These are phyloP conservation scores for Strix uralensis DNA, from an alignment of 2,113 vertebrate genomes.

Conservation along the genomic window DNA sequence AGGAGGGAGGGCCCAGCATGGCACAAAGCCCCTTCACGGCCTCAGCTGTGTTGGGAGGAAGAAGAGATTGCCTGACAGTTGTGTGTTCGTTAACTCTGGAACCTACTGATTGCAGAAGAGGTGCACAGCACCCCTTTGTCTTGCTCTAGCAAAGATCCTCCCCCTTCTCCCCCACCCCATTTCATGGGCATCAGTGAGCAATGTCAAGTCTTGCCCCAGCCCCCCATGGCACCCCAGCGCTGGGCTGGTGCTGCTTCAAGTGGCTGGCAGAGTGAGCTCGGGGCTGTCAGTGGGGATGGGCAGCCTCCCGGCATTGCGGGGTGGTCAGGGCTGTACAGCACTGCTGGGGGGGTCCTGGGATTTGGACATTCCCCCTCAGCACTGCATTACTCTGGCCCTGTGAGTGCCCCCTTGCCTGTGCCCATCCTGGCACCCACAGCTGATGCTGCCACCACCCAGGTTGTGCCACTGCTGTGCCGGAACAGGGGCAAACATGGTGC, in stretches of 20 bases:
- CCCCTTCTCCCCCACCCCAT: neutral
- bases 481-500: neutral
- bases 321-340: neutral
- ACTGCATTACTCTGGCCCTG: neutral
- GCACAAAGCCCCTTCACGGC: neutral
- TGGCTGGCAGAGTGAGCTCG: neutral
- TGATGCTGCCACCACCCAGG: neutral
- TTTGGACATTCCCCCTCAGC: neutral
- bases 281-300: neutral
- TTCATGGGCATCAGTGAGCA: neutral
- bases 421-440: neutral
- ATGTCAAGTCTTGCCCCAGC: neutral
- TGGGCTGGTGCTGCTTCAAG: neutral
- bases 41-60: neutral
- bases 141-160: neutral
- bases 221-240: neutral
- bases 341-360: neutral
- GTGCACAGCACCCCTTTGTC: neutral
- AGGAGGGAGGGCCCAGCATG: neutral
- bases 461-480: rapidly evolving
- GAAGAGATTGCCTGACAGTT: neutral
- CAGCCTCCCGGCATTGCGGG: neutral
- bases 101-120: neutral
- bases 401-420: neutral
- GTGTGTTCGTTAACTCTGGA: neutral